Base-by-base conservation (phyloP, 2,797 vertebrate species). In the Mus minutoides region DNA sequence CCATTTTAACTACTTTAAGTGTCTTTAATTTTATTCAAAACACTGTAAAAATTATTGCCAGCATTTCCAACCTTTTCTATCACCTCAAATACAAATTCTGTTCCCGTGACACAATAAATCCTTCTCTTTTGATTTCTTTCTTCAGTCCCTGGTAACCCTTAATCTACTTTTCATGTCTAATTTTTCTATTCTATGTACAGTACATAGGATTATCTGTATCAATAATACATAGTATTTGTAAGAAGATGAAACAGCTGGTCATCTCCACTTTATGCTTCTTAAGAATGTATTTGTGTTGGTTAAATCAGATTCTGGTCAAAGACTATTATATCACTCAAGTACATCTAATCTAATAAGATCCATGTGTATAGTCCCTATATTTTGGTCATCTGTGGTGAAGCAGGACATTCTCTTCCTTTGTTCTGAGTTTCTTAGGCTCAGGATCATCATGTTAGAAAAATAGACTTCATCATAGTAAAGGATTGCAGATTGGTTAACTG, bases 1-100 rank as follows among this genome's bases (percentile, higher is more conserved):
- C 52, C 58, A 88, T 71, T 91, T 96, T 92, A 95, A 95, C 69
- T 77, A 90, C 79, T 96, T 90, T 92, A 95, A 92, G 49, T 91
- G n/a, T 56, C 73, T 69, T 85, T 94, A 77, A 86, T 91, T 94
- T 92, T 46, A 89, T 90, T 93, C 19, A 95, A 13, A 92, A 13
- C 85, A 56, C 34, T 75, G 0, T 94, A 12, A 31, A 95, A 54
- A 92, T 76, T 54, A 83, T 87, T 80, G 88, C 73, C 34, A 88
- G 3, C 87, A 40, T 79, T 94, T 82, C 34, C 49, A 92, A 69
- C 58, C 43, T 40, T 95, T 88, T 82, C 69, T 12, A 49, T 94
- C 26, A 89, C 80, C 13, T 46, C 73, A 94, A 92, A 69, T 31
- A 88, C 75, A 97, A 89, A 73, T n/a, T 85, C 69, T 95, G 29